Percentiles rank a stretch among this genome's conserved stretches.
These are phyloP conservation scores for Rhingia campestris DNA, from an alignment of 2,888 invertebrate genomes.

Conservation along the genomic window DNA sequence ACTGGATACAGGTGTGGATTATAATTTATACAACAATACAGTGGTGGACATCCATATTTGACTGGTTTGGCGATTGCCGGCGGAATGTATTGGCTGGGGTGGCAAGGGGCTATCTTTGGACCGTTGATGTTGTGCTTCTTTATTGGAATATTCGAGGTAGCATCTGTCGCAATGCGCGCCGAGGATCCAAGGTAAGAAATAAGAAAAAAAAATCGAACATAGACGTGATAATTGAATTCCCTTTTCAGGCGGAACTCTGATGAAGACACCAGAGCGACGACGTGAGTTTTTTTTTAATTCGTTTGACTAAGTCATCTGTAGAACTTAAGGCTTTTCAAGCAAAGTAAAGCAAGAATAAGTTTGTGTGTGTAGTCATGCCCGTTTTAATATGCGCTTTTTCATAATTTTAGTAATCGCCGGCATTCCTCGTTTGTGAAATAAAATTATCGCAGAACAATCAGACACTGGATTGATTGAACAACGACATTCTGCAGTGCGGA, in stretches of 20 bases:
- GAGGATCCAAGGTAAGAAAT: conserved; percentile 79
- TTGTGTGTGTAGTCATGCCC: conserved; percentile 2
- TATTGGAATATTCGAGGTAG: conserved; percentile 94
- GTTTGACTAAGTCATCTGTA: conserved; percentile 11
- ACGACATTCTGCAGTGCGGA: conserved; percentile 40
- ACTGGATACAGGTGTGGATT: not conserved
- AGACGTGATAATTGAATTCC: conserved; percentile 8
- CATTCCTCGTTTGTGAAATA: conserved; percentile 69
- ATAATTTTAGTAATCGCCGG: conserved; percentile 70
- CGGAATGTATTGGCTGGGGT: conserved; percentile 97
- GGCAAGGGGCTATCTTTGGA: conserved; percentile 98
- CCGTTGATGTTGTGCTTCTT: conserved; percentile 97
- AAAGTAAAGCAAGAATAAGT: conserved; percentile 31
- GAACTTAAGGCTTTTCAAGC: conserved; percentile 32
- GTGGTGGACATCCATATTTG: conserved; percentile 97
- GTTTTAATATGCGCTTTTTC: conserved; percentile 39
- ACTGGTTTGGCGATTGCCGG: conserved; percentile 98
- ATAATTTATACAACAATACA: conserved; percentile 79
- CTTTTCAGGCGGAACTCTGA: conserved; percentile 80
- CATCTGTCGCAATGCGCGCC: conserved; percentile 86
- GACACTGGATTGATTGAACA: conserved; percentile 31
- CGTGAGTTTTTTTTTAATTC: conserved; percentile 78
- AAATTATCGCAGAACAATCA: too few relatives aligned
- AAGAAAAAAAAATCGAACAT: not conserved
- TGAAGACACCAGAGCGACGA: conserved; percentile 80